Percentiles rank a stretch among this genome's conserved stretches.
Conservation (phyloP, 37 sponge, comb jelly and placozoan genomes). For the Oopsacas minuta region DNA sequence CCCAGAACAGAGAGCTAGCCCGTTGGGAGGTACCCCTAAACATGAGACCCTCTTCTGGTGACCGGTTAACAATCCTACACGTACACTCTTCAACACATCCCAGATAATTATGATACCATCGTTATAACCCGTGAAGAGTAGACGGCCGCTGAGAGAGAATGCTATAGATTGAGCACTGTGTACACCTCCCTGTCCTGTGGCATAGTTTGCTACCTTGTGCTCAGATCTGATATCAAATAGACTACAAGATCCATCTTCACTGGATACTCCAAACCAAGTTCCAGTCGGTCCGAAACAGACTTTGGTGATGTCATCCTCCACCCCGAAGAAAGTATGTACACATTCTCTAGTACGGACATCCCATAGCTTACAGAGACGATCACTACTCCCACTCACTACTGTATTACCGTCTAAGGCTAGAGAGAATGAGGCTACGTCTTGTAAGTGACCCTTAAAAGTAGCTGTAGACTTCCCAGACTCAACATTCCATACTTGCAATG, state of each 20-base stretch:
- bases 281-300: conserved; percentile 95
- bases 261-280: conserved; percentile 76
- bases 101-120: conserved; percentile 94
- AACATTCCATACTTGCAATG: conserved; percentile 66
- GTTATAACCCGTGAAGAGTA: conserved; percentile 92
- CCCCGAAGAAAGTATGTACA: conserved; percentile 88
- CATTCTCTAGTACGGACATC: conserved; percentile 77
- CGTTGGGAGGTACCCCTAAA: conserved; percentile 83
- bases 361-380: conserved; percentile 62
- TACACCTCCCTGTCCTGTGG: background rate
- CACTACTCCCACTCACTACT: conserved; percentile 93
- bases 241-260: conserved; percentile 86
- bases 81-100: conserved; percentile 83
- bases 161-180: conserved; percentile 47
- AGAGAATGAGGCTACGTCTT: conserved; percentile 91
- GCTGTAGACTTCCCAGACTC: conserved; percentile 64
- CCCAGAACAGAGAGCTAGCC: conserved; percentile 88
- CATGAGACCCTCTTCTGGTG: conserved; percentile 98
- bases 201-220: conserved; percentile 27
- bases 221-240: conserved; percentile 97
- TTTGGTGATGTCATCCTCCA: conserved; percentile 93
- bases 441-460: conserved; percentile 71
- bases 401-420: conserved; percentile 67
- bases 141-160: conserved; percentile 81
- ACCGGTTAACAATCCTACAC: conserved; percentile 47